Evolutionary conservation across 2,113 vertebrate species (phyloP).

Genomic region (Limanda limanda): DNA sequence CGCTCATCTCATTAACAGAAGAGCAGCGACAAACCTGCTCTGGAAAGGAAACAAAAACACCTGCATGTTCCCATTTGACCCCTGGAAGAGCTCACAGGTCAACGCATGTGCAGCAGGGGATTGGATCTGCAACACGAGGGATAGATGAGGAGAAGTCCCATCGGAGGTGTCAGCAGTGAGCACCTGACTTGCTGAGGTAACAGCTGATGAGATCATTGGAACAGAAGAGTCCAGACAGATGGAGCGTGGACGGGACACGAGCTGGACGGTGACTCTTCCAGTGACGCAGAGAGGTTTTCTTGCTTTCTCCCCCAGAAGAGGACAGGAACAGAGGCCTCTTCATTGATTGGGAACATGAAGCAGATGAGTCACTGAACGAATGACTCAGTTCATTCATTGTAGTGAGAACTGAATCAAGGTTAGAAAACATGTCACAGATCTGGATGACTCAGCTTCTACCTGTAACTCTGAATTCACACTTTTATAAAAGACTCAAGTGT

Average conservation of each 20-base stretch:
- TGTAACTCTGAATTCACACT: too few species aligned
- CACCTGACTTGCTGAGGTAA: background rate
- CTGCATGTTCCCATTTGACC: background rate
- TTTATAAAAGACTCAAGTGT: too few species aligned
- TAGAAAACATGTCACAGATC: background rate
- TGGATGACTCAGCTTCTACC: background rate
- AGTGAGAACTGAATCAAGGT: background rate
- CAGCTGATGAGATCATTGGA: background rate
- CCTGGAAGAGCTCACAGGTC: background rate
- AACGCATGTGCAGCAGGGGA: background rate
- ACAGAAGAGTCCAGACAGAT: conserved; percentile 24
- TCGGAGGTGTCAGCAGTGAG: background rate
- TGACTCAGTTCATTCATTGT: conserved; percentile 5
- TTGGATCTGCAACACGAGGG: background rate
- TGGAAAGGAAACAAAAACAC: conserved; percentile 7
- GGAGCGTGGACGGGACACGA: conserved; percentile 14
- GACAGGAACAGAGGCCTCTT: background rate
- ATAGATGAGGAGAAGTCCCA: background rate
- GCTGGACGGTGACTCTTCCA: background rate
- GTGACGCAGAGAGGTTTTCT: background rate
- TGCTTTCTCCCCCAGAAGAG: background rate
- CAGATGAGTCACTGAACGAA: conserved; percentile 28
- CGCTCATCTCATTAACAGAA: conserved; percentile 71
- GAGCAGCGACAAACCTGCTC: background rate
- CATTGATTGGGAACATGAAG: conserved; percentile 35